These are phyloP conservation scores for Hydrolagus colliei DNA, from an alignment of 2,797 vertebrate species.

Conservation along the genomic window DNA sequence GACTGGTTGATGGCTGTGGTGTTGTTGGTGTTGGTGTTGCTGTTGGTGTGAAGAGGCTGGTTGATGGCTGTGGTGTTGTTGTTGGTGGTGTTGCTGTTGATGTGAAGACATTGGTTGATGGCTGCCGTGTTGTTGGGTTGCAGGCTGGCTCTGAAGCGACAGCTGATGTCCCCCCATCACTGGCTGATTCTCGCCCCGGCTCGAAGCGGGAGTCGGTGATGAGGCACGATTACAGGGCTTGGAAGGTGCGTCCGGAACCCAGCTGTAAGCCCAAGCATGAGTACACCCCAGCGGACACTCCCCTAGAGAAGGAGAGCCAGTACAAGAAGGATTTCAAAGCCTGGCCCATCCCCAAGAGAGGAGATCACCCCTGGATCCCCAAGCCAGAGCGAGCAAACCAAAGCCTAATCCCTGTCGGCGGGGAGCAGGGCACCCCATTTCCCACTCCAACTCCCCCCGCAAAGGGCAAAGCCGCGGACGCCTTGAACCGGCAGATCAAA, in stretches of 20 bases:
- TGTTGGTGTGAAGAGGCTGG: too few relatives aligned
- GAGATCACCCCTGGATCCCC: conserved; percentile 91
- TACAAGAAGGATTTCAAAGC: conserved; percentile 94
- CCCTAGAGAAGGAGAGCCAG: conserved; percentile 85
- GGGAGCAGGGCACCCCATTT: not conserved
- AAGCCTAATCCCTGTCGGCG: conserved; percentile 34
- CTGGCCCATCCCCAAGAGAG: conserved; percentile 82
- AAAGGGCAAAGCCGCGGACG: conserved; percentile 68
- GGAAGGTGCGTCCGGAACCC: conserved; percentile 81
- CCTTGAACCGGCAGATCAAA: conserved; percentile 85
- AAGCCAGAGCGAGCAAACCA: conserved; percentile 50
- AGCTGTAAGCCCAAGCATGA: conserved; percentile 87
- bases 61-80: too few relatives aligned
- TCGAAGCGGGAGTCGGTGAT: conserved; percentile 69
- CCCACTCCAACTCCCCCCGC: conserved; percentile 35
- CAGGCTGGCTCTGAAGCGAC: conserved; percentile 29
- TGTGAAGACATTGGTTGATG: too few relatives aligned
- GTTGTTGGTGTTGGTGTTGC: too few relatives aligned
- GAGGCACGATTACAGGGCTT: conserved; percentile 86
- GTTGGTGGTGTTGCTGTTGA: too few relatives aligned
- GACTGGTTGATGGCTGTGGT: too few relatives aligned
- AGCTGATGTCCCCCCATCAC: conserved; percentile 47
- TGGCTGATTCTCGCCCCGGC: conserved; percentile 47
- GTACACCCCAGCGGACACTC: conserved; percentile 80
- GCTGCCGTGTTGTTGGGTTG: too few relatives aligned